Evolutionary conservation across 2,888 invertebrate genomes (phyloP), one percentile per base, ranked within the genome.

Genomic region (Phalera bucephala): DNA sequence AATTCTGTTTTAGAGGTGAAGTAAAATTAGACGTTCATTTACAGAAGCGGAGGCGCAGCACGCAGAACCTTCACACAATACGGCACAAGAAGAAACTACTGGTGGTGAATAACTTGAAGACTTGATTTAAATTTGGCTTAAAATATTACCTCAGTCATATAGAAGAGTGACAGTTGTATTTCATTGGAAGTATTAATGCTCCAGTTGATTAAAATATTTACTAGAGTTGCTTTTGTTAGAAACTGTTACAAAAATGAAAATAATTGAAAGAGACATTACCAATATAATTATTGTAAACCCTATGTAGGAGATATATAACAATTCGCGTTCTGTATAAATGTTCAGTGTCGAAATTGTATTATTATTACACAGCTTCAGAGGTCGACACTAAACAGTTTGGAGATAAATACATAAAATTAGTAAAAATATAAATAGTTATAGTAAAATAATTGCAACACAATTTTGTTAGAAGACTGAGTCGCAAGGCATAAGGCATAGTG

Each of bases 1-100:
- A n/a, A n/a, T n/a, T n/a, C n/a, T n/a, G n/a, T n/a, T n/a, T n/a
- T n/a, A n/a, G n/a, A n/a, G n/a, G n/a, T n/a, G n/a, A n/a, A n/a
- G n/a, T n/a, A 17, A 3, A 17, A 17, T 17, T 17, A 5, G 5
- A 17, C 5, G 17, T 14, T 27, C 1, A 7, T 26, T 66, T 60
- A 27, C 69, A 89, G 89, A 84, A 62, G 83, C 85, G 2, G 87
- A 84, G 50, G 74, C 74, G 19, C 81, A 81, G 45, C 59, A 51
- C 27, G 59, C 72, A 2, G 86, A 89, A 40, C 84, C 88, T 0
- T 81, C 84, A n/a, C 87, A 89, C 59, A 86, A 77, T 49, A 67
- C 70, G 47, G 83, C 87, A 4, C 71, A 80, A 32, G 85, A 77
- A 21, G 64, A 68, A 12, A 45, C 54, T 9, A 43, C 46, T 5